Base-by-base conservation (phyloP, 1,140 invertebrate genomes). In the Panonychus citri region DNA sequence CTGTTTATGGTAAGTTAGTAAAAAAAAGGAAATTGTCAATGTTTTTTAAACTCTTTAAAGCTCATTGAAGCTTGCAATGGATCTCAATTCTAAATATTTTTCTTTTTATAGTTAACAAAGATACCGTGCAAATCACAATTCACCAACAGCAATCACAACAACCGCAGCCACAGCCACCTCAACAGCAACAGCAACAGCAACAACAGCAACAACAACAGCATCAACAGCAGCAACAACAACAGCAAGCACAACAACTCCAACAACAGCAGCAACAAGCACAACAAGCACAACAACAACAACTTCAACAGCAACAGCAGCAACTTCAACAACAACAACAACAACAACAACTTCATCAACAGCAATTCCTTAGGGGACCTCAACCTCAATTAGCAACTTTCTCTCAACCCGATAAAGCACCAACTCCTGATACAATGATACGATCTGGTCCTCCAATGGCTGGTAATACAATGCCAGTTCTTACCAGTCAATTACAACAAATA, bases 101-200 rank as follows among this genome's bases (percentile, higher is more conserved):
- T 34, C 12, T 34, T 12, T 34, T 34, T 34, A 7, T 7, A 12
- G 30, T 34, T 10, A 40, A 40, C 10, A 34, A 34, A 34, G 30
- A 34, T 12, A 34, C 5, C 12, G 30, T 34, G 5, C 30, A 34
- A 34, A 34, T 34, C 30, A 34, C 30, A 5, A 34, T 34, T 12
- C 30, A 34, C 30, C 30, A 34, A 34, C 30, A 34, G 12, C 30
- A 34, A 34, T 12, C 30, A 34, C 30, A n/a, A n/a, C n/a, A n/a
- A 15, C 12, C 46, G 15, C 15, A 49, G 24, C 19, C 13, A 21
- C 46, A 26, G 25, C 15, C 24, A 26, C 46, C 46, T 15, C 46
- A 24, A 27, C 26, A 56, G 28, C 40, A 48, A 28, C 46, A 42
- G 13, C 49, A 53, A 53, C 54, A 56, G 17, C 54, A 55, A 49